Conservation (phyloP, 2,113 vertebrate species). For the Thamnaconus septentrionalis region DNA sequence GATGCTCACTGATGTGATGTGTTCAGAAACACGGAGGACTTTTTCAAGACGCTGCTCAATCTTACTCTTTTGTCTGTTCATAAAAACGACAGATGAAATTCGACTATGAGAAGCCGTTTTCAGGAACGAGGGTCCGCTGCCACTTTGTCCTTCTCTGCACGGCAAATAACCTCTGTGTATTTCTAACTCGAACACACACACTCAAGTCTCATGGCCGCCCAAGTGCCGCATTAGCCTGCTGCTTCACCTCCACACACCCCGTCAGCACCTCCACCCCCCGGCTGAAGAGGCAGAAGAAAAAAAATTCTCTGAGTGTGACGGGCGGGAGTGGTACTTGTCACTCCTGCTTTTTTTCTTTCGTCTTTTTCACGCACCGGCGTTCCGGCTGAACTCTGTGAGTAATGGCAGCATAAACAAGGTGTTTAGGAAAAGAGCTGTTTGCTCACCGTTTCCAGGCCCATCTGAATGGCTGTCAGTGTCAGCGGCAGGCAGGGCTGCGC, state of each 20-base stretch:
- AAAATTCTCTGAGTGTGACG: slow-evolving; percentile 52
- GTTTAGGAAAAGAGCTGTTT: slow-evolving; percentile 61
- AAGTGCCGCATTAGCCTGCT: slow-evolving; percentile 46
- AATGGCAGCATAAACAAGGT: slow-evolving; percentile 66
- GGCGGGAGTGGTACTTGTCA: slow-evolving; percentile 64
- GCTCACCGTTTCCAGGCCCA: slow-evolving; percentile 64
- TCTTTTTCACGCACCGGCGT: slow-evolving; percentile 39
- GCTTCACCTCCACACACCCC: slow-evolving; percentile 1
- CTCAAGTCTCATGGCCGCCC: slow-evolving; percentile 38
- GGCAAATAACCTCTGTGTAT: not conserved
- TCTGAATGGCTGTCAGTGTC: slow-evolving; percentile 61
- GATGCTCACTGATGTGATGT: too few relatives aligned
- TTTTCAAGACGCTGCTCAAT: too few relatives aligned
- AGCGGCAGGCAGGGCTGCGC: slow-evolving; percentile 33
- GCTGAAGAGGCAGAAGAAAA: slow-evolving; percentile 43
- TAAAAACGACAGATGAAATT: slow-evolving; percentile 11
- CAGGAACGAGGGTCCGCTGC: not conserved
- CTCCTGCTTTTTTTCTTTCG: slow-evolving; percentile 66
- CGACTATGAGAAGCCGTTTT: slow-evolving; percentile 11
- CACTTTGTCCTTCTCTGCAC: slow-evolving; percentile 20
- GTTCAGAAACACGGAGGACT: too few relatives aligned
- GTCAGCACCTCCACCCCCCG: slow-evolving; percentile 8
- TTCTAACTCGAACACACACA: slow-evolving; percentile 3
- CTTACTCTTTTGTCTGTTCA: too few relatives aligned
- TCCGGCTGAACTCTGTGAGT: slow-evolving; percentile 62